Percentiles rank a stretch among this genome's conserved stretches.
phyloP scores from a whole-genome alignment of 2,797 vertebrate species.

The Muraenolepis orangiensis region DNA sequence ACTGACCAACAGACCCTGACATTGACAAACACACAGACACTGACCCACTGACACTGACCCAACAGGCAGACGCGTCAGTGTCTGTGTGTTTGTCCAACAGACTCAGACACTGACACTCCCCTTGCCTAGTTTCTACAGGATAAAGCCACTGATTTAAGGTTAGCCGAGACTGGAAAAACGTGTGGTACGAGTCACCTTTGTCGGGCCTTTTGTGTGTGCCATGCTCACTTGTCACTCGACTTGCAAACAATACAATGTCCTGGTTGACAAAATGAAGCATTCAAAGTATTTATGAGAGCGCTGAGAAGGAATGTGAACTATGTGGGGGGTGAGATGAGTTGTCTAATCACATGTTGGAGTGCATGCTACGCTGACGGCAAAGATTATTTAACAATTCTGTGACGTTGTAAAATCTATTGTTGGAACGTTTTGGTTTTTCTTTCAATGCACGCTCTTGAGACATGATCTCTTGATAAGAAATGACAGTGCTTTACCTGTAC shows the following conservation, averaged over 20 bases:
- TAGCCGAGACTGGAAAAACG: slow-evolving; percentile 69
- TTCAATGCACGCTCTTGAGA: no score
- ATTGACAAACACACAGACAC: no score
- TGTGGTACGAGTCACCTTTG: slow-evolving; percentile 61
- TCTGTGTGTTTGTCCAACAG: no score
- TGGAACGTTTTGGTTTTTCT: background rate
- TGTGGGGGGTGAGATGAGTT: slow-evolving; percentile 30
- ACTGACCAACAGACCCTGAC: no score
- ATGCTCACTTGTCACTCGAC: slow-evolving; percentile 45
- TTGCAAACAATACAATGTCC: slow-evolving; percentile 30
- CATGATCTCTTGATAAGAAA: background rate
- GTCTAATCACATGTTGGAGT: slow-evolving; percentile 15
- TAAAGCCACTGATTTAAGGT: slow-evolving; percentile 41
- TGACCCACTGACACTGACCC: no score
- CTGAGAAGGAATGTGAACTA: slow-evolving; percentile 59
- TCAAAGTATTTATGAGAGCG: slow-evolving; percentile 53
- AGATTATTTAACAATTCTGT: background rate
- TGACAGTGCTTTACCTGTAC: background rate
- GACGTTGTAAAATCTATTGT: background rate
- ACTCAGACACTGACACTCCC: slow-evolving; percentile 29
- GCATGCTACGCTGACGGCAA: background rate
- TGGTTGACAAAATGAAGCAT: slow-evolving; percentile 41
- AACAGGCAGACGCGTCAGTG: no score
- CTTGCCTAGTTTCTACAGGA: slow-evolving; percentile 17
- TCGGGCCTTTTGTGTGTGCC: slow-evolving; percentile 53